Base-by-base conservation (phyloP, 2,888 invertebrate species). In the Augochlorella aurata region DNA sequence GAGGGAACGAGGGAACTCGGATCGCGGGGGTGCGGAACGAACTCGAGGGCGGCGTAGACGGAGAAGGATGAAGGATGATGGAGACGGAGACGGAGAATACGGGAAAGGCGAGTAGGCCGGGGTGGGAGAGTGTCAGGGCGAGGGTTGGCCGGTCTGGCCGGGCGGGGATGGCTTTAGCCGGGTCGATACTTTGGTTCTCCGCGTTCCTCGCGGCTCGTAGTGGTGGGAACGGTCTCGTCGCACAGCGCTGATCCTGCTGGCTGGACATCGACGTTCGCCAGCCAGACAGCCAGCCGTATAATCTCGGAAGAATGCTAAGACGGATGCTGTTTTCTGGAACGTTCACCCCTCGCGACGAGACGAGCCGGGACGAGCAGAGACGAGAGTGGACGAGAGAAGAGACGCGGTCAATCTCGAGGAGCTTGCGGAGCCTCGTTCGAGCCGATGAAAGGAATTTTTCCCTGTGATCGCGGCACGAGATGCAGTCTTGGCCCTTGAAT, bases 111-210 rank as follows among this genome's bases (percentile, higher is more conserved):
- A 81, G 61, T 77, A 77, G 82, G 85, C 73, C 68, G 73, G 38
- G 75, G 71, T 63, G 77, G 85, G 61, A 76, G 85, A 69, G 73
- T 38, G 66, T 63, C 38, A 65, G 68, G 73, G 70, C 69, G 81
- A 72, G 84, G 86, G 83, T 87, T 85, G 88, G 88, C 77, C 84
- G 87, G 81, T 85, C 82, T 82, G 83, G 74, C 82, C 85, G 82
- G 85, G 82, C 82, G 87, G 84, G 88, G 84, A 84, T 83, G 85
- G 85, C 88, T 88, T 88, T 88, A 81, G 81, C 87, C 38, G 80
- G 88, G 87, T 88, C 88, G 88, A 88, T 88, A 88, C 87, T 84
- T 85, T 69, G 73, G 69, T 77, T 79, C 79, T 63, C 68, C 61
- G 65, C 69, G 66, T 79, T 74, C 63, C 83, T 63, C 74, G 44